Conservation (phyloP, 2,888 invertebrate species). For the Phortica okadai region DNA sequence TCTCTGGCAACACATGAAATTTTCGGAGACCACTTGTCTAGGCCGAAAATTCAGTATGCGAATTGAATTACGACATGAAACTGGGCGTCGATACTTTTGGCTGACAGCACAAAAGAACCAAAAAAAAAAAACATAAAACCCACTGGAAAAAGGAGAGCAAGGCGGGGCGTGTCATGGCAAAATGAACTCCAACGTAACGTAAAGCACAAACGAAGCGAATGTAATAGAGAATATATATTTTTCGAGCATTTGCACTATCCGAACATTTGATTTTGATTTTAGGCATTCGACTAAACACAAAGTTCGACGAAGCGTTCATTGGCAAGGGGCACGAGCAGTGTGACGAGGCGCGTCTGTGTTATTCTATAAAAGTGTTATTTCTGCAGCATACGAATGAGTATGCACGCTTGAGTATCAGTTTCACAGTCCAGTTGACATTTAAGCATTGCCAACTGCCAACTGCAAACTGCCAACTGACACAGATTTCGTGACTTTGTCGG, state of each 20-base stretch:
- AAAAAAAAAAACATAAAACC: no score
- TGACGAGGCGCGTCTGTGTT: neutral
- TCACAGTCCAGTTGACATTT: neutral
- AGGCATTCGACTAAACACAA: no score
- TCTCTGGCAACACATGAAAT: conserved; percentile 30
- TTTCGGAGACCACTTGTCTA: conserved; percentile 62
- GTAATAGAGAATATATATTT: neutral
- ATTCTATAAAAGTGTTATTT: neutral
- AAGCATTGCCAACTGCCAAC: neutral
- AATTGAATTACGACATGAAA: conserved; percentile 21
- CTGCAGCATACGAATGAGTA: neutral
- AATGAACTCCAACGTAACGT: neutral
- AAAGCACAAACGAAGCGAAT: neutral
- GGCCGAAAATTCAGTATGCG: conserved; percentile 52
- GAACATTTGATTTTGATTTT: neutral
- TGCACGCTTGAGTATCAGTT: neutral
- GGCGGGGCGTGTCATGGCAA: neutral
- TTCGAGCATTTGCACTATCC: neutral
- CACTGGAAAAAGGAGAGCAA: neutral
- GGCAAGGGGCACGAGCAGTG: neutral
- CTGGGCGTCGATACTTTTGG: conserved; percentile 15
- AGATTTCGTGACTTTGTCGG: conserved; percentile 4
- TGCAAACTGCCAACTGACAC: conserved; percentile 22
- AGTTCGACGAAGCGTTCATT: neutral
- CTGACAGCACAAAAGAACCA: neutral